phyloP scores from a whole-genome alignment of 2,113 vertebrate species.

The Hystrix brachyura region DNA sequence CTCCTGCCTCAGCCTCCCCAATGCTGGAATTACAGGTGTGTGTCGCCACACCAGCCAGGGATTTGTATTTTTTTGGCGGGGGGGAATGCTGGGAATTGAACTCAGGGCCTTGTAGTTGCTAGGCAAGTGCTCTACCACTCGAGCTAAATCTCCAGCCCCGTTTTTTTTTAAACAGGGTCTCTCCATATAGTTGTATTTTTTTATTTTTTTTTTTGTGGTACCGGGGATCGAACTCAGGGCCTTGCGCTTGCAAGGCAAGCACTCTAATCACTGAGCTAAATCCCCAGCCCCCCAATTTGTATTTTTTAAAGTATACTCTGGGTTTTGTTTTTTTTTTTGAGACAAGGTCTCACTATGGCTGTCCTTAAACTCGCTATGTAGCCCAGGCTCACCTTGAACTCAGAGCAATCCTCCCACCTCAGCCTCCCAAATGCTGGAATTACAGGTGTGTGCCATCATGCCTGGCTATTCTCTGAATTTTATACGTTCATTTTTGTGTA shows the following conservation, averaged over 20 bases:
- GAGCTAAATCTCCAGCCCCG: neutral
- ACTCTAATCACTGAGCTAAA: no score
- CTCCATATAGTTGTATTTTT: no score
- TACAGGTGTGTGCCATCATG: neutral
- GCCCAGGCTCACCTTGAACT: neutral
- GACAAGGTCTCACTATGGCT: neutral
- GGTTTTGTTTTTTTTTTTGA: neutral
- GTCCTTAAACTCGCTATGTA: neutral
- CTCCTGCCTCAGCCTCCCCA: no score
- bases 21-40: no score
- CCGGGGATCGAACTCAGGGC: no score
- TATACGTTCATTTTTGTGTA: neutral
- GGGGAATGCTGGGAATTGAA: neutral
- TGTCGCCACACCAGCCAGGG: no score
- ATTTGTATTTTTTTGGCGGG: no score
- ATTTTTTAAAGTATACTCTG: no score
- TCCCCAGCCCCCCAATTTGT: no score
- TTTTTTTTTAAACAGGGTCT: no score
- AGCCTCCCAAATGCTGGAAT: neutral
- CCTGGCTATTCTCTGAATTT: neutral
- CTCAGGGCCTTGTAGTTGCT: neutral
- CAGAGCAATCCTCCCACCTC: neutral
- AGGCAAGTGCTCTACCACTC: neutral
- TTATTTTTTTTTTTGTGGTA: no score
- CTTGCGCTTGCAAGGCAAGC: no score